phyloP scores from a whole-genome alignment of 2,888 invertebrate species.

The Phoenoteleia sp. region DNA sequence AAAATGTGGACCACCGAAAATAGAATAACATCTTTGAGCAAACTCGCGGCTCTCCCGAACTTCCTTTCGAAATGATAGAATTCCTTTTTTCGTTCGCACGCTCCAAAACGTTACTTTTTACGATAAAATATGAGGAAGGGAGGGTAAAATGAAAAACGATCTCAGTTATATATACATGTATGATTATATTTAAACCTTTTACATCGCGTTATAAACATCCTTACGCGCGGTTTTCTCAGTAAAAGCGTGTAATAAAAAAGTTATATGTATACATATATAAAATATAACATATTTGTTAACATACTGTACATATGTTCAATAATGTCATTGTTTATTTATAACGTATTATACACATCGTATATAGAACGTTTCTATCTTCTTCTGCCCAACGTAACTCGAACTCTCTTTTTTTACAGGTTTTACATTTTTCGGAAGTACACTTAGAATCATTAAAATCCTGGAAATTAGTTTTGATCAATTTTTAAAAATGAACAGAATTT shows the following conservation, averaged over 20 bases:
- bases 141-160: background rate
- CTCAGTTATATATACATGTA: conserved; percentile 73
- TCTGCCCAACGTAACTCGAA: conserved; percentile 6
- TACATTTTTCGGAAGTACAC: conserved; percentile 1
- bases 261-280: conserved; percentile 79
- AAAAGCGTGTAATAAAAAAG: conserved; percentile 80
- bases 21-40: conserved; percentile 61
- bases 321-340: conserved; percentile 34
- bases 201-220: conserved; percentile 82
- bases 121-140: background rate
- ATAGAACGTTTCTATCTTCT: conserved; percentile 36
- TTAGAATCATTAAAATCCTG: no score
- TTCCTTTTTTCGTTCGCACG: conserved; percentile 19
- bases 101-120: background rate
- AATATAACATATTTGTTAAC: conserved; percentile 78
- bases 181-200: conserved; percentile 80
- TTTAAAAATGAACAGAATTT: no score
- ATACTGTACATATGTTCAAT: conserved; percentile 79
- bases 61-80: conserved; percentile 50
- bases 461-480: no score
- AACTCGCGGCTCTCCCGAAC: conserved; percentile 20
- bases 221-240: conserved; percentile 75
- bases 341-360: conserved; percentile 45
- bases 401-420: conserved; percentile 31
- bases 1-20: conserved; percentile 72